Evolutionary conservation across 2,888 invertebrate species (phyloP).

Genomic region (Tanytarsus gracilentus): DNA sequence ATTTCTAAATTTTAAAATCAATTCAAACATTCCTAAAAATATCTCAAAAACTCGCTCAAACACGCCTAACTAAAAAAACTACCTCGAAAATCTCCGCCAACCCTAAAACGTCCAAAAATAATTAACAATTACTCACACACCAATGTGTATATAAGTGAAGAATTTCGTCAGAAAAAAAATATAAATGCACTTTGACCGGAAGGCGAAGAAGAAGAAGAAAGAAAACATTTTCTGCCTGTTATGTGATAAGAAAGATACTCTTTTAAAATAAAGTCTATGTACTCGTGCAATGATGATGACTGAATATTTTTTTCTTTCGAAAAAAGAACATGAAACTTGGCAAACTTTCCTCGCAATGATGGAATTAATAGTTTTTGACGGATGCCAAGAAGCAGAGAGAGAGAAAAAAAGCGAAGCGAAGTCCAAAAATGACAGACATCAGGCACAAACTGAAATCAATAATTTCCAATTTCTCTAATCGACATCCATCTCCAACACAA

Average conservation of each 20-base stretch:
- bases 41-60: no score
- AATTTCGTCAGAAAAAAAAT: background rate
- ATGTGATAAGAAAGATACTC: background rate
- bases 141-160: no score
- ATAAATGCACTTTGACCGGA: slow-evolving; percentile 7
- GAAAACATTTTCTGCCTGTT: background rate
- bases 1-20: no score
- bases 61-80: no score
- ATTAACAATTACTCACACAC: no score
- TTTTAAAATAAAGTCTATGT: background rate
- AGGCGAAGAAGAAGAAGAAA: background rate
- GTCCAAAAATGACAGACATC: background rate
- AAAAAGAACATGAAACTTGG: background rate
- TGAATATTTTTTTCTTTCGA: background rate
- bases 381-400: background rate
- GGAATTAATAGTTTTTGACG: background rate
- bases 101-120: no score
- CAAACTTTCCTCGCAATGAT: background rate
- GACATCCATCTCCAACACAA: background rate
- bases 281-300: background rate
- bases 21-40: no score
- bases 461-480: slow-evolving; percentile 22
- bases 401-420: background rate
- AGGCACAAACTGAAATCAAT: slow-evolving; percentile 20
- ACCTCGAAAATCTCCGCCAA: no score